A percentile compares a stretch with the other conserved stretches of the same genome.
Conservation (phyloP, 2,888 invertebrate genomes). For the Danaus chrysippus region DNA sequence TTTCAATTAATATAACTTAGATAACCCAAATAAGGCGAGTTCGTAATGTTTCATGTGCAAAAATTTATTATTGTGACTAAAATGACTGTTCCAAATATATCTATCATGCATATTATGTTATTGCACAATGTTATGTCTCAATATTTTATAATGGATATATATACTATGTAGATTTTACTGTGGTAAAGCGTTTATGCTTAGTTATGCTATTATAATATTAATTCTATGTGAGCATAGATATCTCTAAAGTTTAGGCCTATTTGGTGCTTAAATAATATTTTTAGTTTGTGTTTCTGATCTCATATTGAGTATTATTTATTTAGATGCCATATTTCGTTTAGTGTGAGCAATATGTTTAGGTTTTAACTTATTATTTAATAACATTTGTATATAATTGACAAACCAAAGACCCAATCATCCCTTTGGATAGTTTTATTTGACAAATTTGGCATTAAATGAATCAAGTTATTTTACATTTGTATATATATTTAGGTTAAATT, state of each 20-base stretch:
- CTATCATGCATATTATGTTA: conserved; percentile 59
- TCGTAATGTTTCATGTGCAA: conserved; percentile 59
- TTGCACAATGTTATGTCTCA: conserved; percentile 77
- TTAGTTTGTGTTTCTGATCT: conserved; percentile 73
- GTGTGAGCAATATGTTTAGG: conserved; percentile 60
- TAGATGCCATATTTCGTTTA: conserved; percentile 74
- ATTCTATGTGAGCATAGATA: conserved; percentile 28
- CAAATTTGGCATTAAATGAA: conserved; percentile 38
- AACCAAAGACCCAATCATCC: conserved; percentile 71
- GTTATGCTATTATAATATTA: conserved; percentile 34
- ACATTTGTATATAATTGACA: conserved; percentile 66
- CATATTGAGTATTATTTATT: conserved; percentile 77
- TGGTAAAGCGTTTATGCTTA: conserved; percentile 33
- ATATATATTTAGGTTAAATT: background rate
- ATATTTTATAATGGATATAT: conserved; percentile 69
- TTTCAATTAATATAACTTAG: too few relatives aligned
- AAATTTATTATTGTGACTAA: conserved; percentile 59
- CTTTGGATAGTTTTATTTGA: conserved; percentile 57
- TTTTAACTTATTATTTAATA: conserved; percentile 55
- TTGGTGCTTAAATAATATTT: conserved; percentile 59
- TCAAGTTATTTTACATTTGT: conserved; percentile 4
- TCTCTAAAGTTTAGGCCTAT: conserved; percentile 44
- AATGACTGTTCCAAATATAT: conserved; percentile 66
- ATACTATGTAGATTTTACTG: conserved; percentile 34
- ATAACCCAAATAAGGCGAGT: conserved; percentile 25